Base-by-base conservation (phyloP, 1,140 invertebrate species). In the Oncopeltus fasciatus region DNA sequence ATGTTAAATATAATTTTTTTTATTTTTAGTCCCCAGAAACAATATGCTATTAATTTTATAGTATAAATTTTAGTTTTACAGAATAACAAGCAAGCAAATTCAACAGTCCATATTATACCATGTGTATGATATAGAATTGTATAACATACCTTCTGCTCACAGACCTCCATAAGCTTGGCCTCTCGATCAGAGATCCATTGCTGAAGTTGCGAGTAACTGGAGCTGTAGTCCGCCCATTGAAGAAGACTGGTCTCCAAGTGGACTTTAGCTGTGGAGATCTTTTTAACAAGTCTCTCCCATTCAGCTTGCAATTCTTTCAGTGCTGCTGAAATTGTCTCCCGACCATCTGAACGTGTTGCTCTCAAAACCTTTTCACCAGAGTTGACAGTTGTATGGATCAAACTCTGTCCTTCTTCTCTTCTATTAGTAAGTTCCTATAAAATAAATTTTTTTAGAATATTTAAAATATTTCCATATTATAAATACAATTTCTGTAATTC, bases 141-240 rank as follows among this genome's bases (percentile, higher is more conserved):
- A 14, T 38, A 38, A 38, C 31, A 38, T 61, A 72, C 80, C 73
- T 88, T 90, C 66, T 87, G 85, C 70, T 91, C 90, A 70, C 87
- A 89, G 12, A 93, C 88, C 78, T 95, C 87, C 76, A 93, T 90
- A n/a, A 96, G 73, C 76, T 95, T 92, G 0, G 88, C 87, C 75
- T 96, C 92, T 66, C 92, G 82, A 68, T 96, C 93, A 38, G 83
- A 86, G n/a, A 98, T 90, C 92, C 93, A 95, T 78, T 94, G 88
- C 71, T 93, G 85, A 4, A 96, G 74, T 69, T 95, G 90, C 14
- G 86, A 85, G 67, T 92, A 92, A 18, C 88, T 91, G 21, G 89
- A 90, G 70, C 87, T 92, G 71, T 94, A 95, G 72, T 95, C 92
- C n/a, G 90, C 89, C 91, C 91, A 95, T 80, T 94, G 90, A 1